These are phyloP conservation scores for Drosophila lacicola DNA, from an alignment of 2,888 invertebrate species.

Conservation along the genomic window DNA sequence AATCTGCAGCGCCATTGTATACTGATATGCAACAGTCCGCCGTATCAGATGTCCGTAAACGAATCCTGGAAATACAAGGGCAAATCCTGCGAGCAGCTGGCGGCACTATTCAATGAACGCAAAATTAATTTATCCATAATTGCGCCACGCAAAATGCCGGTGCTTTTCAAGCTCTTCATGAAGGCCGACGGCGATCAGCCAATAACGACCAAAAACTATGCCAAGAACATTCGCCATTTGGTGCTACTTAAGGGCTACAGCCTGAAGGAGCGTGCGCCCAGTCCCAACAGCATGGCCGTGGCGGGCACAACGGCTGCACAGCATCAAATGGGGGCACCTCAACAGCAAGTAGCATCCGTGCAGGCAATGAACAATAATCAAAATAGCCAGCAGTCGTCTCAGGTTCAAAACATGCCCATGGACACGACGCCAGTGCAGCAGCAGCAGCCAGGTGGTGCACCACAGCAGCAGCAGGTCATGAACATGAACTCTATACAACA, in stretches of 20 bases:
- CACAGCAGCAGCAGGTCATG: conserved; percentile 75
- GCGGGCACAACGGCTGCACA: conserved; percentile 28
- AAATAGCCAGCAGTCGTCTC: conserved; percentile 52
- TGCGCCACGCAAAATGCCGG: conserved; percentile 94
- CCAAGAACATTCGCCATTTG: conserved; percentile 93
- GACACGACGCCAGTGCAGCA: conserved; percentile 64
- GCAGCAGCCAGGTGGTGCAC: conserved; percentile 60
- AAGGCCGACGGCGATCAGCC: conserved; percentile 95
- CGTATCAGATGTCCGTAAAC: conserved; percentile 93
- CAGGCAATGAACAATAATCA: conserved; percentile 59
- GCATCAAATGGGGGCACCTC: conserved; percentile 73
- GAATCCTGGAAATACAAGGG: conserved; percentile 90
- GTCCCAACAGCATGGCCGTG: conserved; percentile 85
- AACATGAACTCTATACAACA: conserved; percentile 73
- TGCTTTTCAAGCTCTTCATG: conserved; percentile 94
- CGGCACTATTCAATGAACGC: conserved; percentile 91
- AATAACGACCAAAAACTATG: conserved; percentile 94
- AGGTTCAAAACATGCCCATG: conserved; percentile 58
- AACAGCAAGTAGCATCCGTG: conserved; percentile 56
- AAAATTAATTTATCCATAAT: conserved; percentile 94
- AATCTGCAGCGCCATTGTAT: conserved; percentile 85
- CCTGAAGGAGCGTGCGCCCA: conserved; percentile 89
- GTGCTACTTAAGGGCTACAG: conserved; percentile 91
- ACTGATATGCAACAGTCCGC: conserved; percentile 95
- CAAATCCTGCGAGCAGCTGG: conserved; percentile 94